Conservation (phyloP, 2,888 invertebrate species). For the Sclerodermus sp. region DNA sequence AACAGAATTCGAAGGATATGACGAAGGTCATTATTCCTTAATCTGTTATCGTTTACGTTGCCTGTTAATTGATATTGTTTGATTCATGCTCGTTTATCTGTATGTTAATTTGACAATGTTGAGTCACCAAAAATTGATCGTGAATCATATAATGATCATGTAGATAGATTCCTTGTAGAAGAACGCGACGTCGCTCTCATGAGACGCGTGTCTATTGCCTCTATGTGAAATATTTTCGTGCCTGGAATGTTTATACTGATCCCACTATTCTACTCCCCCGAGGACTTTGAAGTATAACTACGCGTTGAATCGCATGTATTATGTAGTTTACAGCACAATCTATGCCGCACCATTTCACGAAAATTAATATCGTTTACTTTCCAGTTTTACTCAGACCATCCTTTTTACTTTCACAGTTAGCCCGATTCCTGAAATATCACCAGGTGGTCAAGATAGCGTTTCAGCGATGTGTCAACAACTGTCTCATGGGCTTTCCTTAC, state of each 20-base stretch:
- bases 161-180: no score
- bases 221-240: no score
- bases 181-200: no score
- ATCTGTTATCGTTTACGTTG: conserved; percentile 32
- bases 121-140: no score
- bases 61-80: conserved; percentile 24
- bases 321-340: conserved; percentile 25
- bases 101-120: no score
- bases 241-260: no score
- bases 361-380: no score
- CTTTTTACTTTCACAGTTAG: conserved; percentile 62
- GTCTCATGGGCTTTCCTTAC: conserved; percentile 73
- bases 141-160: no score
- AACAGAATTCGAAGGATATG: conserved; percentile 55
- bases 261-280: no score
- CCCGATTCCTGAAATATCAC: conserved; percentile 77
- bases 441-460: conserved; percentile 69
- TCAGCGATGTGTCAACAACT: conserved; percentile 81
- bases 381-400: no score
- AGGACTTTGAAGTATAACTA: neutral
- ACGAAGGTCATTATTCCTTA: conserved; percentile 53
- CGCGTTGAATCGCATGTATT: conserved; percentile 25
- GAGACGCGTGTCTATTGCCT: no score
- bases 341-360: no score
- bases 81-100: conserved; percentile 10